A percentile compares a stretch with the other conserved stretches of the same genome.
Conservation (phyloP, 2,888 invertebrate species). For the Leptarthrus brevirostris region DNA sequence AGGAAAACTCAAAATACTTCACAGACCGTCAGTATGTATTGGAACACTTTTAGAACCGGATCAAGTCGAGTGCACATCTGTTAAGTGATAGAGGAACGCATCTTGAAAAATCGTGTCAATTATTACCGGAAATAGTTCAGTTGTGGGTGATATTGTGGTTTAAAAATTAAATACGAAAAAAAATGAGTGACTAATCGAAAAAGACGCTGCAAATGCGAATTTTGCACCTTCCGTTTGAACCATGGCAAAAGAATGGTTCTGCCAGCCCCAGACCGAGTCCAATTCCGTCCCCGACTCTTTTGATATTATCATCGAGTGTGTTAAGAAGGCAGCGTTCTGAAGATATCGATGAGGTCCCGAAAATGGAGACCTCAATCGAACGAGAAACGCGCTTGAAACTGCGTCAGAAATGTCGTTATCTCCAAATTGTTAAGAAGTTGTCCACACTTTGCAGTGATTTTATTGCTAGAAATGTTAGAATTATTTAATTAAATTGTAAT, state of each 20-base stretch:
- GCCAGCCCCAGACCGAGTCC: conserved; percentile 61
- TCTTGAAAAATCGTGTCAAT: conserved; percentile 10
- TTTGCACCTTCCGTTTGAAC: conserved; percentile 66
- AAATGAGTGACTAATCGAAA: neutral
- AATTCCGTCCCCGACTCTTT: conserved; percentile 62
- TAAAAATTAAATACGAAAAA: no score
- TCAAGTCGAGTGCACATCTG: neutral
- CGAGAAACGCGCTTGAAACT: conserved; percentile 55
- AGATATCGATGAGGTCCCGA: conserved; percentile 60
- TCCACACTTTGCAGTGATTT: conserved; percentile 71
- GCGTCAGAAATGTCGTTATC: conserved; percentile 65
- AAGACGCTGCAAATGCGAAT: conserved; percentile 61
- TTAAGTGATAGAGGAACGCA: neutral
- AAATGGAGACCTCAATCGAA: conserved; percentile 55
- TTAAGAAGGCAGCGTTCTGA: conserved; percentile 65
- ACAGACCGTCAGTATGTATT: neutral
- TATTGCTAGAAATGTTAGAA: conserved; percentile 69
- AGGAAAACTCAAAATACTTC: neutral
- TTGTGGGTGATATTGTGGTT: conserved; percentile 1
- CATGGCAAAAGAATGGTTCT: conserved; percentile 66
- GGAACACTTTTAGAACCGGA: conserved; percentile 45
- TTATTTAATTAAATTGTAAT: neutral
- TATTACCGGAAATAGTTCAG: neutral
- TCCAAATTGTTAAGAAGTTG: conserved; percentile 67
- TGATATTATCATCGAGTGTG: conserved; percentile 63